Evolutionary conservation across 2,888 invertebrate genomes (phyloP), one percentile per base, ranked within the genome.

Genomic region (Brenthis hecate): DNA sequence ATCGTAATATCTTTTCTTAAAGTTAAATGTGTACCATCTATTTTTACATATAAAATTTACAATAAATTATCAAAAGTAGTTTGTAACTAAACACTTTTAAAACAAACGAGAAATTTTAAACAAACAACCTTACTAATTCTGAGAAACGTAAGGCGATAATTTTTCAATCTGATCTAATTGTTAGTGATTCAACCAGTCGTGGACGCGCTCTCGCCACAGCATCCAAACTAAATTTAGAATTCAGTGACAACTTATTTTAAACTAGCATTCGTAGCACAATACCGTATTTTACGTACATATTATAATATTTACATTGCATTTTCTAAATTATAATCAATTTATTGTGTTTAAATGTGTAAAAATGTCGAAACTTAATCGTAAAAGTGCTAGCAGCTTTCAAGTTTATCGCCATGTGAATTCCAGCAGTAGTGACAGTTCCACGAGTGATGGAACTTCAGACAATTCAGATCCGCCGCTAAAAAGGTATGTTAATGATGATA

Each of bases 141-240:
- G 28, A 50, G 68, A 70, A 68, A 32, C 58, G 58, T 66, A 64
- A 47, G 47, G 65, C 61, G 67, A 63, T 70, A 70, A 70, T 71
- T 70, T 72, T 82, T 80, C 77, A 74, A 77, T 77, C 77, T 75
- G 77, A 77, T 82, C 79, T 82, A 81, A 84, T 81, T 84, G 82
- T 75, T 78, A 73, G 81, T 84, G 84, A 86, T 79, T 86, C 72
- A 71, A 65, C 56, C 50, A 48, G 57, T 75, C 77, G 72, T 76
- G 76, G 73, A 76, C 76, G 76, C 72, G 74, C 78, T 74, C 67
- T 70, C 77, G 77, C 79, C 76, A 78, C 77, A 43, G 36, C 36
- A 74, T 81, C 79, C 78, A 77, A 75, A 75, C 78, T 89, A 91
- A 86, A 85, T 85, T 85, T 91, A 91, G 91, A 85, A 69, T 67